Conservation (phyloP, 92 coral and sea anemone species). For the Muricea muricata region DNA sequence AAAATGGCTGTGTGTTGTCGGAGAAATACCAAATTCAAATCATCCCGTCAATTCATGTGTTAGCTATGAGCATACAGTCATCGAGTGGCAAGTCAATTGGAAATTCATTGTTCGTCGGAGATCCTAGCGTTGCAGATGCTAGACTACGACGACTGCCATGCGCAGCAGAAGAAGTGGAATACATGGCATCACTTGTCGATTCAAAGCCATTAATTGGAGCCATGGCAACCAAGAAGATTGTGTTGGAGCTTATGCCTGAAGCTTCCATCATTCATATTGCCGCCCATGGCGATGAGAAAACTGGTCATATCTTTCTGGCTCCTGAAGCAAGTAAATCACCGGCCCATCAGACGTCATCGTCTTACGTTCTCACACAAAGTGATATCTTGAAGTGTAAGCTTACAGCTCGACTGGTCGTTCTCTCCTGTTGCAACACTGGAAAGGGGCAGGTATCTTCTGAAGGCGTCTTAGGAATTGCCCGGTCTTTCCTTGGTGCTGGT, state of each 20-base stretch:
- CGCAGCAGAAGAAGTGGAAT: not conserved
- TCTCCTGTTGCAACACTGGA: not conserved
- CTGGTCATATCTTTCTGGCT: too few species aligned
- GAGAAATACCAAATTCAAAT: not conserved
- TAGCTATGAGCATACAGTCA: not conserved
- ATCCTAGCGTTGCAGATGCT: not conserved
- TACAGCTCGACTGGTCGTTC: not conserved
- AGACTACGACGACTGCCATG: not conserved
- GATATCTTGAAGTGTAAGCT: not conserved
- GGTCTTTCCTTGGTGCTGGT: conserved; percentile 60
- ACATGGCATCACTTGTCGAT: not conserved
- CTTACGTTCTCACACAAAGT: not conserved
- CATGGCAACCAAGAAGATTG: not conserved
- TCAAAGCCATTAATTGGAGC: not conserved
- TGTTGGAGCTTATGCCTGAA: not conserved
- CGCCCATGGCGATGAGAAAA: not conserved
- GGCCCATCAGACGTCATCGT: not conserved
- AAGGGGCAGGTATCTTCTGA: not conserved
- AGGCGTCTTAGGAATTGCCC: conserved; percentile 19
- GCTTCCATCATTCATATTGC: not conserved
- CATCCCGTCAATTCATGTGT: not conserved
- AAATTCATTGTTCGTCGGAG: not conserved
- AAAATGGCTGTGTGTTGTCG: not conserved
- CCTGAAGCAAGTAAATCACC: not conserved
- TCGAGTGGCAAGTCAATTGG: not conserved